Evolutionary conservation across 30 jellyfish, hydroid and myxozoan species (phyloP).

Genomic region (Aurelia sp.): DNA sequence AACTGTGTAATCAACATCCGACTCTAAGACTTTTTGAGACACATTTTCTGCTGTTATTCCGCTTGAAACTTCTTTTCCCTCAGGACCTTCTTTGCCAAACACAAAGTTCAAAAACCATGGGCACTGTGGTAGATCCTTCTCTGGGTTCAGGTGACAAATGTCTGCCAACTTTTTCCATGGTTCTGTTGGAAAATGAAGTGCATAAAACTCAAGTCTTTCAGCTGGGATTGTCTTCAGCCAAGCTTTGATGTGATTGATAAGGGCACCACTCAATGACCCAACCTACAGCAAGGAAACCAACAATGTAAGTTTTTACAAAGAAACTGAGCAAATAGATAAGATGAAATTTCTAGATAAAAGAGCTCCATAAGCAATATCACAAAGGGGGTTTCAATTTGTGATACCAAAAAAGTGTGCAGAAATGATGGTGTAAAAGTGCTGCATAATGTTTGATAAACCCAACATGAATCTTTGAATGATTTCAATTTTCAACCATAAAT

Average conservation of each 20-base stretch:
- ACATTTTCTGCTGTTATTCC: slow-evolving; percentile 41
- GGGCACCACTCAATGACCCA: slow-evolving; percentile 73
- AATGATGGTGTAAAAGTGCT: no score
- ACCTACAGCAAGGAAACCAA: slow-evolving; percentile 1
- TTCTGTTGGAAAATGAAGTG: slow-evolving; percentile 67
- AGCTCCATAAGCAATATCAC: no score
- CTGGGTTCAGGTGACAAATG: slow-evolving; percentile 72
- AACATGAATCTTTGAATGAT: no score
- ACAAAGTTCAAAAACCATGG: slow-evolving; percentile 68
- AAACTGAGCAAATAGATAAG: background rate
- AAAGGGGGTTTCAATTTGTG: no score
- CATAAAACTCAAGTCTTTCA: slow-evolving; percentile 57
- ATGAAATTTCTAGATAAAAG: background rate
- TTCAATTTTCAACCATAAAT: no score
- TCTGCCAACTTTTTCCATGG: slow-evolving; percentile 80
- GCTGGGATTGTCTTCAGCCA: slow-evolving; percentile 56
- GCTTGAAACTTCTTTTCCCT: slow-evolving; percentile 15
- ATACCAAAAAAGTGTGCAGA: no score
- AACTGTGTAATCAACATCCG: slow-evolving; percentile 62
- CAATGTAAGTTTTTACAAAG: background rate
- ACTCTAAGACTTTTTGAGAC: slow-evolving; percentile 40
- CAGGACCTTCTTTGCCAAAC: slow-evolving; percentile 48
- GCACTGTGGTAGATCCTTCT: slow-evolving; percentile 74
- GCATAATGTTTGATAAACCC: no score
- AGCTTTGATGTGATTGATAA: slow-evolving; percentile 41